A percentile compares a stretch with the other conserved stretches of the same genome.
Conservation (phyloP, 2,113 vertebrate genomes). For the Dasypus novemcinctus region DNA sequence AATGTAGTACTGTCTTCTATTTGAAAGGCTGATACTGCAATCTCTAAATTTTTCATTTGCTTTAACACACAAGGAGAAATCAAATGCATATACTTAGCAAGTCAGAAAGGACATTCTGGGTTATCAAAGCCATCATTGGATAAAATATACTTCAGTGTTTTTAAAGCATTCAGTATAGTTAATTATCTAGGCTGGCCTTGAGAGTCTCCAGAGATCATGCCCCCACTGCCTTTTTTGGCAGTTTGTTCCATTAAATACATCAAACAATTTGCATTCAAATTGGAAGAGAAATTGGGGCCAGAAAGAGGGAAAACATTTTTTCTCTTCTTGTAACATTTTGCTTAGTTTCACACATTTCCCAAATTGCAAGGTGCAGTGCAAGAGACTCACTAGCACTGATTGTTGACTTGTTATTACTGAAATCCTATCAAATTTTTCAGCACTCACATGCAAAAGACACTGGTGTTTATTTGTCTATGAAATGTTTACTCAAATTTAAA, state of each 20-base stretch:
- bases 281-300: not conserved
- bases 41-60: not conserved
- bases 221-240: not conserved
- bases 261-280: not conserved
- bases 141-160: conserved; percentile 5
- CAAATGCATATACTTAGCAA: not conserved
- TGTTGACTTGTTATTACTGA: not conserved
- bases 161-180: not conserved
- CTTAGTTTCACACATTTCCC: conserved; percentile 51
- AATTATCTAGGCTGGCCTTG: not conserved
- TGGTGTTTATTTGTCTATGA: not conserved
- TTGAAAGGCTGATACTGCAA: not conserved
- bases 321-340: not conserved
- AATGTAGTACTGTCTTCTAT: not conserved
- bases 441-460: not conserved
- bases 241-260: conserved; percentile 7
- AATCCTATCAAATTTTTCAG: not conserved
- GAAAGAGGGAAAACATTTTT: not conserved
- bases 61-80: not conserved
- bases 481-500: not conserved
- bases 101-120: not conserved
- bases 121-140: not conserved
- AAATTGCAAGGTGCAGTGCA: not conserved
- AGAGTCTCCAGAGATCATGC: not conserved
- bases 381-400: not conserved